phyloP scores from a whole-genome alignment of 2,113 vertebrate species.

The Lamprologus callipterus region DNA sequence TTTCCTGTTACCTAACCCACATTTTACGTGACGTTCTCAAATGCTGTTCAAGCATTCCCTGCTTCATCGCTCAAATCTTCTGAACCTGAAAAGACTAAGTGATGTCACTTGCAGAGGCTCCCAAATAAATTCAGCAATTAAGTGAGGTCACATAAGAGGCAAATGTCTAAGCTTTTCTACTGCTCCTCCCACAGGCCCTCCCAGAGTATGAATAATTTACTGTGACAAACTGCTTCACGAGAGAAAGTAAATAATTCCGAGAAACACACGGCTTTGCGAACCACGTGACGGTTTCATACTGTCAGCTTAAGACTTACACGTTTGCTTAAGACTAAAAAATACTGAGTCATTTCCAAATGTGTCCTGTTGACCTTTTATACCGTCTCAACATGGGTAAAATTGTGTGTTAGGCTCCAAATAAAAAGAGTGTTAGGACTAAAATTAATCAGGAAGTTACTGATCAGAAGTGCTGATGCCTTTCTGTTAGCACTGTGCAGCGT shows the following conservation, averaged over 20 bases:
- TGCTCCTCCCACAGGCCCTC: neutral
- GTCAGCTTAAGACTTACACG: neutral
- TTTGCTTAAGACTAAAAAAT: neutral
- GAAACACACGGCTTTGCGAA: neutral
- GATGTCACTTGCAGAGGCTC: neutral
- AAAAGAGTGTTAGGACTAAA: neutral
- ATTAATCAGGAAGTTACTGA: neutral
- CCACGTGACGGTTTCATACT: neutral
- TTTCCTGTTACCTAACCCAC: neutral
- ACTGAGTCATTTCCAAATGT: neutral
- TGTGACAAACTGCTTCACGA: neutral
- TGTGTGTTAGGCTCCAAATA: neutral
- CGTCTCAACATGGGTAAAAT: neutral
- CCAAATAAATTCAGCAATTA: constrained; percentile 13
- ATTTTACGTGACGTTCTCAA: neutral
- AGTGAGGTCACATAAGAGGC: neutral
- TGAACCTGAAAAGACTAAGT: neutral
- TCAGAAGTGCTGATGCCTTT: neutral
- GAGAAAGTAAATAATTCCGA: neutral
- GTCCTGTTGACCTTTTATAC: neutral
- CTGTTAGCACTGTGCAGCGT: neutral
- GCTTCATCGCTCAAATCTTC: neutral
- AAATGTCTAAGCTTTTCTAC: constrained; percentile 23
- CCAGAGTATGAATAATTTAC: constrained; percentile 2
- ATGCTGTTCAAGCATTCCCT: neutral